phyloP scores from a whole-genome alignment of 2,888 invertebrate genomes.

The Melinaea marsaeus region DNA sequence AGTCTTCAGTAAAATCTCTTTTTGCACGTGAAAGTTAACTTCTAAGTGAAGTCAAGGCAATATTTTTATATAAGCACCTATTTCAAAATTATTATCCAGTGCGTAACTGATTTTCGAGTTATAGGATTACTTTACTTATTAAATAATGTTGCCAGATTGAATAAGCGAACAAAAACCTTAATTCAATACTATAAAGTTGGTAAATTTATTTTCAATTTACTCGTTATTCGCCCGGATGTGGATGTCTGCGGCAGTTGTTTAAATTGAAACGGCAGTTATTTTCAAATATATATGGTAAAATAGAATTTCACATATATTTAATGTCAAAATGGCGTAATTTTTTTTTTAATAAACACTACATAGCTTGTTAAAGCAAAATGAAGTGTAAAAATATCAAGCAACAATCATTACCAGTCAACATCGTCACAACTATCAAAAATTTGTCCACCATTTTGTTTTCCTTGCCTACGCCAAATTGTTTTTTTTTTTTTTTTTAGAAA shows the following conservation, averaged over 20 bases:
- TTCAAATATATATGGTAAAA: background rate
- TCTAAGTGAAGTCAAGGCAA: too few relatives aligned
- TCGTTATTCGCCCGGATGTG: background rate
- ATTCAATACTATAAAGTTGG: background rate
- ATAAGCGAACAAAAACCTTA: too few relatives aligned
- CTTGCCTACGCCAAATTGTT: slow-evolving; percentile 16
- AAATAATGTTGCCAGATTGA: too few relatives aligned
- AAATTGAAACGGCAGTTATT: background rate
- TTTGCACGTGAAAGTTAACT: background rate
- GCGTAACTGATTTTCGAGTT: too few relatives aligned
- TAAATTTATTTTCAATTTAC: background rate
- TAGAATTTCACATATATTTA: background rate
- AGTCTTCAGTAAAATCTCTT: background rate
- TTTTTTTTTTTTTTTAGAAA: too few relatives aligned
- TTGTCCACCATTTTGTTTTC: slow-evolving; percentile 31
- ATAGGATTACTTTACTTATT: too few relatives aligned
- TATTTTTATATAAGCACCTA: too few relatives aligned
- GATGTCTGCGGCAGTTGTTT: background rate
- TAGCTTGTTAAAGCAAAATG: too few relatives aligned
- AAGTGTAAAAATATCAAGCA: slow-evolving; percentile 7
- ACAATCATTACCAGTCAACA: slow-evolving; percentile 22
- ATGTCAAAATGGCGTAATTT: background rate
- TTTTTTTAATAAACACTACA: too few relatives aligned
- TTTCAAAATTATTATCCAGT: too few relatives aligned
- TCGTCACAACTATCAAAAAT: slow-evolving; percentile 18